These are phyloP conservation scores for Drosophila pseudoananassae DNA, from an alignment of 1,140 invertebrate species.

Conservation along the genomic window DNA sequence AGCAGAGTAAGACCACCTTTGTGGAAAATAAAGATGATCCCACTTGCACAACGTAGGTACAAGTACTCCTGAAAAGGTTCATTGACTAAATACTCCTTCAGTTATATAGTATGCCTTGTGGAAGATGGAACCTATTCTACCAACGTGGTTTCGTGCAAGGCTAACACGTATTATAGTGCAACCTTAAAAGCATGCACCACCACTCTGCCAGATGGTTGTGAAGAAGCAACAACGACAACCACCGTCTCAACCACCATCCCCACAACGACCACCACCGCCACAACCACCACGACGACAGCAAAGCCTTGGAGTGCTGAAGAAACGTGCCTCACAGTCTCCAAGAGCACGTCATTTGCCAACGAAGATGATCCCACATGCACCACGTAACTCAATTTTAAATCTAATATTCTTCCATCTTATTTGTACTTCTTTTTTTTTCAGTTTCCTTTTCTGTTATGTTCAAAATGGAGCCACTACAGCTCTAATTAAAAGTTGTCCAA, in stretches of 20 bases:
- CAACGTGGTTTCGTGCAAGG: conserved; percentile 1
- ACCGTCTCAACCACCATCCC: neutral
- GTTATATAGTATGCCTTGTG: conserved; percentile 18
- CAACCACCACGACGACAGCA: conserved; percentile 8
- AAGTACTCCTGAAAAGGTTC: neutral
- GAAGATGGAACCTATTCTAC: neutral
- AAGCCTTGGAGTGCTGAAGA: conserved; percentile 18
- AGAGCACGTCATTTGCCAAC: conserved; percentile 12
- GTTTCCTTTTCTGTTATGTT: conserved; percentile 32
- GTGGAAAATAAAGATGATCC: conserved; percentile 33
- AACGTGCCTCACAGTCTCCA: conserved; percentile 3
- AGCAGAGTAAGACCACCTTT: neutral
- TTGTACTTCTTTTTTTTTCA: conserved; percentile 7
- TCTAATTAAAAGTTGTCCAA: neutral
- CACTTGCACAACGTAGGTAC: conserved; percentile 30
- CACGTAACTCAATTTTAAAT: conserved; percentile 7
- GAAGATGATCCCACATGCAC: conserved; percentile 44
- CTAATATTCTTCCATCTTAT: neutral
- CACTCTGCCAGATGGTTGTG: conserved; percentile 19
- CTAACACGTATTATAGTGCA: conserved; percentile 1
- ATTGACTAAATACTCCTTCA: neutral
- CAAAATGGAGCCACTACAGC: neutral
- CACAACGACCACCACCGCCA: conserved; percentile 10
- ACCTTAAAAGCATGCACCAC: conserved; percentile 8
- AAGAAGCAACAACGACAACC: neutral